Base-by-base conservation (phyloP, 2,797 vertebrate genomes). In the Holocentrus rufus region DNA sequence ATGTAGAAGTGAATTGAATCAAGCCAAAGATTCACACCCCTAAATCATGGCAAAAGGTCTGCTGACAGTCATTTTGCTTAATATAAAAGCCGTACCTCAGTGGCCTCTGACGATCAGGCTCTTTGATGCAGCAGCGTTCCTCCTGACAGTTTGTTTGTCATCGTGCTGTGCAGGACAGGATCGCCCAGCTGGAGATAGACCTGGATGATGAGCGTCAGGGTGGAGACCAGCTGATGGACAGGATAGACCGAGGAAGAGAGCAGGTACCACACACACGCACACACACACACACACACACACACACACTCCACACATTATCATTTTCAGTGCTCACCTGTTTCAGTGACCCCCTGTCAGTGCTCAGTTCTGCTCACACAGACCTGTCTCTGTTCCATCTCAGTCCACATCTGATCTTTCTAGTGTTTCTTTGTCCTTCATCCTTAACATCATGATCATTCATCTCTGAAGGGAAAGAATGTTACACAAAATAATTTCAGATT, bases 121-220 rank as follows among this genome's bases (percentile, higher is more conserved):
- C 39, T 11, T 42, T 42, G 3, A 0, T 46, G 60, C 42, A 36
- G n/a, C 22, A 23, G 2, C 52, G 36, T 10, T 50, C 1, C 9
- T 25, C 34, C 53, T 74, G 22, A 72, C 49, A 2, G 1, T 20
- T 46, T n/a, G 9, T 13, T 39, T 73, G 60, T 50, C n/a, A 67
- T 27, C 2, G 2, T 15, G n/a, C 66, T 46, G 60, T 86, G 31
- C 89, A 99, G 98, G 97, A 97, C 69, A 95, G 96, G 85, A 67
- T 98, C 36, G 79, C 88, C 79, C 95, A 98, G 71, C 87, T 99
- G 88, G 95, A 98, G 91, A 27, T 96, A 73, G 95, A 99, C 80
- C 93, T 99, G 62, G 96, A 97, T n/a, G 98, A 99, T 86, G 98
- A 99, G 88, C 95, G 94, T 86, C 95, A 92, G 64, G 96, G 93